phyloP scores from a whole-genome alignment of 2,888 invertebrate genomes.

The Steinernema carpocapsae region DNA sequence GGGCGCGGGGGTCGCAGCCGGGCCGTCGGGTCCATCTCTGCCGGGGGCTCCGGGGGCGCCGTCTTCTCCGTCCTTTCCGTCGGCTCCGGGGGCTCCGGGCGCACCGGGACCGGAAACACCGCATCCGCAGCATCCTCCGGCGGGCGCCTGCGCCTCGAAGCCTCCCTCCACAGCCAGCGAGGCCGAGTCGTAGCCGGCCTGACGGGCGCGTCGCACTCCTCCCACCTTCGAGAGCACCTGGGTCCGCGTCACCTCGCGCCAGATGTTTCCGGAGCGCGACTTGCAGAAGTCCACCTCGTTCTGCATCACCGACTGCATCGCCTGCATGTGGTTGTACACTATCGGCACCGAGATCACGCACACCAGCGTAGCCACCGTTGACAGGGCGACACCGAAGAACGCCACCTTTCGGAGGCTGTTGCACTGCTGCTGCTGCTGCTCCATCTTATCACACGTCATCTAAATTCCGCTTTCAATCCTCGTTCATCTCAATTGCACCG shows the following conservation, averaged over 20 bases:
- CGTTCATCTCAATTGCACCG: not conserved
- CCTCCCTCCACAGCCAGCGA: constrained; percentile 38
- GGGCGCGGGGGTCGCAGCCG: constrained; percentile 44
- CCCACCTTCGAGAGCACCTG: constrained; percentile 54
- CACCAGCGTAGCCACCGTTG: constrained; percentile 62
- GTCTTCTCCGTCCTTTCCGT: too few relatives aligned
- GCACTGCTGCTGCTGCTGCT: constrained; percentile 51
- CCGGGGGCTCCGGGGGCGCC: constrained; percentile 50
- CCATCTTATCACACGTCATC: constrained; percentile 43
- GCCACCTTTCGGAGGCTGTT: constrained; percentile 56
- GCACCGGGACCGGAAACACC: too few relatives aligned
- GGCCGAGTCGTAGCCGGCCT: constrained; percentile 44
- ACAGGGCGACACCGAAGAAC: constrained; percentile 64
- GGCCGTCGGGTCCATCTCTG: constrained; percentile 54
- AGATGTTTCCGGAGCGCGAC: constrained; percentile 58
- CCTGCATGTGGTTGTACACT: constrained; percentile 66
- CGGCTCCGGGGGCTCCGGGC: too few relatives aligned
- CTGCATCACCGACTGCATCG: constrained; percentile 59
- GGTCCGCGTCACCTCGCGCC: constrained; percentile 65
- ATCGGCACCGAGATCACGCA: constrained; percentile 65
- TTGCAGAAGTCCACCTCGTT: constrained; percentile 67
- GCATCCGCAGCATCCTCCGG: too few relatives aligned
- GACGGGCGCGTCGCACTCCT: constrained; percentile 42
- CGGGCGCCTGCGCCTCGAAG: constrained; percentile 18
- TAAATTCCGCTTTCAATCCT: not conserved